Evolutionary conservation across 2,797 vertebrate species (phyloP).

Genomic region (Rhinichthys osculus): DNA sequence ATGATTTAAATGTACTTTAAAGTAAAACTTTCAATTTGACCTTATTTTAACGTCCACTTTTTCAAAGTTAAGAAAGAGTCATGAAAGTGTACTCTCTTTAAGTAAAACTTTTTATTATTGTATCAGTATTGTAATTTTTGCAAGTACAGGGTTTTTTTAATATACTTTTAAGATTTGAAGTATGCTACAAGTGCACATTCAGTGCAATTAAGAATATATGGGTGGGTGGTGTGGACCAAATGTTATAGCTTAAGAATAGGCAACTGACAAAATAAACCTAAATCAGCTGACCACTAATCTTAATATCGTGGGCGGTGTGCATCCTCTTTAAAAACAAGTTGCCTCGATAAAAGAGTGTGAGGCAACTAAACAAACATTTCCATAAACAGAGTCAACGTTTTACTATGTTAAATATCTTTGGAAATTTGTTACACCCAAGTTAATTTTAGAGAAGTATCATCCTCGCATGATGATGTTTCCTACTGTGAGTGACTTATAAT

Average conservation of each 20-base stretch:
- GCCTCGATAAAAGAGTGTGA: neutral
- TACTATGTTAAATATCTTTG: neutral
- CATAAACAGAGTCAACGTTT: neutral
- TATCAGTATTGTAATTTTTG: neutral
- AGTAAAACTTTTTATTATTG: neutral
- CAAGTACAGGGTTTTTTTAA: neutral
- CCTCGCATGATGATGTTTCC: conserved; percentile 18
- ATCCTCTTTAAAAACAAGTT: neutral
- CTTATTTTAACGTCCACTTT: neutral
- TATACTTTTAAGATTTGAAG: neutral
- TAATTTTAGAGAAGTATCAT: conserved; percentile 30
- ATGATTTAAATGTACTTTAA: neutral
- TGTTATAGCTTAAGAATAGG: neutral
- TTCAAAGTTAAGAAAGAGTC: neutral
- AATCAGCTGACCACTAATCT: neutral
- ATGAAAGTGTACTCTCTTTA: neutral
- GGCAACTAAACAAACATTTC: neutral
- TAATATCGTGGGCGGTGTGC: neutral
- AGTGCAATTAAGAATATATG: neutral
- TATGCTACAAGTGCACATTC: too few relatives aligned
- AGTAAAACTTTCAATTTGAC: neutral
- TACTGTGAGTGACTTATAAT: conserved; percentile 9
- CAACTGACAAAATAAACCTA: neutral
- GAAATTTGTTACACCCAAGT: neutral
- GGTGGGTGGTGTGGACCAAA: neutral